A percentile compares a stretch with the other conserved stretches of the same genome.
Evolutionary conservation across 1,140 invertebrate species (phyloP).

Genomic region (Psilanteris sp.): DNA sequence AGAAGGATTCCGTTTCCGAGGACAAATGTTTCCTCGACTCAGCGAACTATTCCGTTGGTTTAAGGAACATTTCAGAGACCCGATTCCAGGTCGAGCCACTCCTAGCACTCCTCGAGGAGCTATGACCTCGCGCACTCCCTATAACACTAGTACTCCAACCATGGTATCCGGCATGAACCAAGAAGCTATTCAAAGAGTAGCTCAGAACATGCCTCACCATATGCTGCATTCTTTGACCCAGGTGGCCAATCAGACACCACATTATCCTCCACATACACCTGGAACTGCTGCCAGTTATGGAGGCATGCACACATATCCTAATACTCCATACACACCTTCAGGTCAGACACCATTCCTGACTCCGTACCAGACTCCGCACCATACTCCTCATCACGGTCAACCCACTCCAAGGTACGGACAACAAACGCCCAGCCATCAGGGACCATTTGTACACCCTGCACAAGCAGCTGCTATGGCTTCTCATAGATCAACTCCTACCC

Average conservation of each 20-base stretch:
- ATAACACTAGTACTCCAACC: conserved; percentile 77
- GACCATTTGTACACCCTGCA: conserved; percentile 82
- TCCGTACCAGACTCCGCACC: conserved; percentile 88
- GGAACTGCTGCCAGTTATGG: conserved; percentile 76
- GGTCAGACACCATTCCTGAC: conserved; percentile 95
- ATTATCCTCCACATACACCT: conserved; percentile 82
- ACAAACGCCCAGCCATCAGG: conserved; percentile 76
- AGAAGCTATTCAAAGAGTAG: conserved; percentile 87
- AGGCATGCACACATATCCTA: conserved; percentile 73
- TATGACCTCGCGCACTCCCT: conserved; percentile 84
- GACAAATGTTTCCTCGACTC: conserved; percentile 92
- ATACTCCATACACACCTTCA: conserved; percentile 90
- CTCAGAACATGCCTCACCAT: conserved; percentile 86
- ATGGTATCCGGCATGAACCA: conserved; percentile 82
- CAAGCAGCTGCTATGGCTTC: conserved; percentile 66
- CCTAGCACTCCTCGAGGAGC: conserved; percentile 85
- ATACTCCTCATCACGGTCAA: conserved; percentile 81
- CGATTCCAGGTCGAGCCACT: conserved; percentile 86
- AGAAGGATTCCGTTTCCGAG: conserved; percentile 95
- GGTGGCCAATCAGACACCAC: conserved; percentile 85
- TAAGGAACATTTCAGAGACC: conserved; percentile 97
- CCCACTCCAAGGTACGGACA: conserved; percentile 80
- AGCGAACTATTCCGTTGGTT: conserved; percentile 96
- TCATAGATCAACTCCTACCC: conserved; percentile 77
- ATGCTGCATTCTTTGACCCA: conserved; percentile 87